phyloP scores from a whole-genome alignment of 2,888 invertebrate species.

The Theretra japonica region DNA sequence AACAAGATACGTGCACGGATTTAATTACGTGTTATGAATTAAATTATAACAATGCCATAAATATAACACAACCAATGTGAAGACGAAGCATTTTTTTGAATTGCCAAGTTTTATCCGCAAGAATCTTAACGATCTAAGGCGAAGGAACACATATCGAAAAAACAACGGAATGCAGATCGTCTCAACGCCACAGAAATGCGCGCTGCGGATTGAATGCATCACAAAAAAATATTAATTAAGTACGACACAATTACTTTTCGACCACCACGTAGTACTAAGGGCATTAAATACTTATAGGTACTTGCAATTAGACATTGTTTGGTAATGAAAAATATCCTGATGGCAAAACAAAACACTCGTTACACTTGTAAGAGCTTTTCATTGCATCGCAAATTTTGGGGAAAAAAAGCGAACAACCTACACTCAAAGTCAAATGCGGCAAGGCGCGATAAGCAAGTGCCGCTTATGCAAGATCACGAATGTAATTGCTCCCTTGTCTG shows the following conservation, averaged over 20 bases:
- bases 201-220: no score
- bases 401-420: conserved; percentile 79
- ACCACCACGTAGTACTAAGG: no score
- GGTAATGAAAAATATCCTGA: conserved; percentile 43
- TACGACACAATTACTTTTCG: no score
- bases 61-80: conserved; percentile 35
- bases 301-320: background rate
- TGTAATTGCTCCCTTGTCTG: conserved; percentile 86
- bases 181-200: background rate
- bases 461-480: conserved; percentile 86
- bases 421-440: conserved; percentile 83
- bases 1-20: conserved; percentile 75
- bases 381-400: conserved; percentile 79
- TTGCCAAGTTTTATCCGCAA: background rate
- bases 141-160: conserved; percentile 1
- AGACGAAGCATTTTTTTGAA: background rate
- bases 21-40: conserved; percentile 54
- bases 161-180: conserved; percentile 5
- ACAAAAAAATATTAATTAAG: no score
- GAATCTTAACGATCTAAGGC: conserved; percentile 5
- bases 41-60: conserved; percentile 41
- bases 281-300: background rate
- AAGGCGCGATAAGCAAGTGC: conserved; percentile 82
- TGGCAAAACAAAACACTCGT: conserved; percentile 60
- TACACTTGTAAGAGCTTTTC: conserved; percentile 72